Conservation (phyloP, 2,113 vertebrate genomes). For the Trinectes maculatus region DNA sequence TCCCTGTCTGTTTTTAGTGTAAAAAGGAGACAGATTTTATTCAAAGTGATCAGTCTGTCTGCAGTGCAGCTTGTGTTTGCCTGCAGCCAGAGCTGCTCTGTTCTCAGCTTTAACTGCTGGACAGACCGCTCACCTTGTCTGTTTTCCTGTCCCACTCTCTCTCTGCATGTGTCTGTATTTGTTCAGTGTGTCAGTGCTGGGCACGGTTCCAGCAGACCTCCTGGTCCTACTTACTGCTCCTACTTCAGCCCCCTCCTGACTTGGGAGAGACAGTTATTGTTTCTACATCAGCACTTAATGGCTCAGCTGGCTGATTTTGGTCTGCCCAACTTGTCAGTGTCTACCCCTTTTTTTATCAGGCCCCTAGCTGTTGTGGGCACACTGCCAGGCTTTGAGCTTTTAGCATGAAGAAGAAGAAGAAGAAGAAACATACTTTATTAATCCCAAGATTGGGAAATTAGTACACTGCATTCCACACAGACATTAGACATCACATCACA, state of each 20-base stretch:
- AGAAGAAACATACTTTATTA: too few species aligned
- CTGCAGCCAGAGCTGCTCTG: constrained; percentile 17
- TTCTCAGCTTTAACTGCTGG: constrained; percentile 37
- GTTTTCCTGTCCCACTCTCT: constrained; percentile 53
- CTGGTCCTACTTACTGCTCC: constrained; percentile 74
- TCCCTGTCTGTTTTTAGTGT: too few species aligned
- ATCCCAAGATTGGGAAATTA: too few species aligned
- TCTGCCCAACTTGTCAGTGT: constrained; percentile 68
- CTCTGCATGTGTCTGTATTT: constrained; percentile 62
- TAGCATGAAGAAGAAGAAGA: too few species aligned
- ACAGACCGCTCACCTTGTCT: constrained; percentile 60
- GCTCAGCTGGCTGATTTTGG: constrained; percentile 73
- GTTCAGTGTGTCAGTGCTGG: constrained; percentile 63
- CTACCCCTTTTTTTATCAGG: constrained; percentile 55
- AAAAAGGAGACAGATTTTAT: background rate
- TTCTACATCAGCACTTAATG: constrained; percentile 77
- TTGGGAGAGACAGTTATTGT: constrained; percentile 75
- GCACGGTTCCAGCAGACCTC: constrained; percentile 63
- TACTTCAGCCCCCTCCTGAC: constrained; percentile 70
- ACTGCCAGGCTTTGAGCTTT: constrained; percentile 50
- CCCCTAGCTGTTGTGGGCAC: constrained; percentile 56
- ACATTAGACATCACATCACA: too few species aligned
- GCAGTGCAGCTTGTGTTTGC: constrained; percentile 9
- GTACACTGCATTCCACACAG: too few species aligned
- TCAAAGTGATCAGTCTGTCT: background rate